Base-by-base conservation (phyloP, 2,888 invertebrate species). In the Euplagia quadripunctaria region DNA sequence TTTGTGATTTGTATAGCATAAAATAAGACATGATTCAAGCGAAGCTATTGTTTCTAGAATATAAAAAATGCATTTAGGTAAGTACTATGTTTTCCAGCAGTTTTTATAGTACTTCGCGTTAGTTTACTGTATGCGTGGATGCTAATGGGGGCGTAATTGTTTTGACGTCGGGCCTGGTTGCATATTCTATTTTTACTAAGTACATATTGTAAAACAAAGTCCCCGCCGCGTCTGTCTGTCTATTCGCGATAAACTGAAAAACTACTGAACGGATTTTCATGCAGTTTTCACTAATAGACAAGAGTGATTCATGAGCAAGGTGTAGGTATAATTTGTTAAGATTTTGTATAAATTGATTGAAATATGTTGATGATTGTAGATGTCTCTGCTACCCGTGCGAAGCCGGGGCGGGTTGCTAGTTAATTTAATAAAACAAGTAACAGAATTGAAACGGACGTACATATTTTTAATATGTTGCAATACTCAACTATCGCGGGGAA, bases 401-500 rank as follows among this genome's bases (percentile, higher is more conserved):
- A 31, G 31, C 31, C 31, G 31, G 31, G 31, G 31, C 31, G 31
- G 31, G 31, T 31, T 31, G 31, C 31, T 31, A 31, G 31, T 31
- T 66, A 66, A 46, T 66, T 66, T 49, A 31, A 46, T 66, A 49
- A 65, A 49, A 20, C 46, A 49, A 49, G 31, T 65, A 65, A 46
- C n/a, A 46, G 8, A 65, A 65, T 65, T 65, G n/a, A 55, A 55
- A 68, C 55, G 12, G 58, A 31, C 43, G 52, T 55, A 17, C n/a
- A 42, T 55, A 43, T 58, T 68, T 68, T 43, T 68, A 55, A 41
- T n/a, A 58, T 68, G 55, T 58, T 58, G 55, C 68, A 68, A 68
- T 68, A 42, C 41, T 55, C 31, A 42, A 46, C 12, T 46, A 31
- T 31, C 1, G 31, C 31, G 31, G 31, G 31, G 17, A 46, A 46